These are phyloP conservation scores for Drosophila ustulata DNA, from an alignment of 2,888 invertebrate genomes.

Conservation along the genomic window DNA sequence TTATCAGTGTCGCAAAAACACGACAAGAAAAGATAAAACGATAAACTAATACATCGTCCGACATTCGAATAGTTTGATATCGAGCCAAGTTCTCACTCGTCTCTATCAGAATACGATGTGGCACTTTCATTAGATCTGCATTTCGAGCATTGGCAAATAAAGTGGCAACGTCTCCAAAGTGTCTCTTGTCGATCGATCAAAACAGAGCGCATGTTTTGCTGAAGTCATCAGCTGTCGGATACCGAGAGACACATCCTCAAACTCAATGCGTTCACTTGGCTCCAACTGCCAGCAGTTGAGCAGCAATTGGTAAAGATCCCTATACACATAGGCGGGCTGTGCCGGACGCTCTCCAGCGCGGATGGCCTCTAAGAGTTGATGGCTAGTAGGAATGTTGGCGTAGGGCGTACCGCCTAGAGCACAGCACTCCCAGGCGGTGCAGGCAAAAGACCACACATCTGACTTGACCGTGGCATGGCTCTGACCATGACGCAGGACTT, in stretches of 20 bases:
- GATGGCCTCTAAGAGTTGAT: conserved; percentile 89
- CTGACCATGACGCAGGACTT: conserved; percentile 89
- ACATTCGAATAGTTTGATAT: background rate
- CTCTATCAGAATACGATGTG: background rate
- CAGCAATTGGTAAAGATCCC: conserved; percentile 92
- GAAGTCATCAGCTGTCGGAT: conserved; percentile 84
- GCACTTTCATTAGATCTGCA: conserved; percentile 63
- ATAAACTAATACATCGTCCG: background rate
- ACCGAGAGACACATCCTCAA: conserved; percentile 87
- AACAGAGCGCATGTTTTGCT: conserved; percentile 83
- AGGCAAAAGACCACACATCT: conserved; percentile 94
- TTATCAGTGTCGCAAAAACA: background rate
- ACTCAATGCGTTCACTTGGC: conserved; percentile 91
- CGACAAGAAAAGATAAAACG: background rate
- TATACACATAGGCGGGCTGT: conserved; percentile 90
- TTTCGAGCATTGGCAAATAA: conserved; percentile 84
- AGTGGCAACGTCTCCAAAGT: conserved; percentile 81
- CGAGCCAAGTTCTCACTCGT: no score
- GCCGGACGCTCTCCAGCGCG: conserved; percentile 90
- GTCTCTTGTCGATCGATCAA: conserved; percentile 73
- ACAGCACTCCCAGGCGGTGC: conserved; percentile 93
- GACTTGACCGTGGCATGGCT: conserved; percentile 89
- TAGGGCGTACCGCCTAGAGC: conserved; percentile 93
- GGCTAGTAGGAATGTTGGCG: conserved; percentile 88
- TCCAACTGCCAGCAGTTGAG: conserved; percentile 94